Percentiles rank a stretch among this genome's conserved stretches.
phyloP scores from a whole-genome alignment of 1,140 invertebrate genomes.

The Drosophila bipectinata region DNA sequence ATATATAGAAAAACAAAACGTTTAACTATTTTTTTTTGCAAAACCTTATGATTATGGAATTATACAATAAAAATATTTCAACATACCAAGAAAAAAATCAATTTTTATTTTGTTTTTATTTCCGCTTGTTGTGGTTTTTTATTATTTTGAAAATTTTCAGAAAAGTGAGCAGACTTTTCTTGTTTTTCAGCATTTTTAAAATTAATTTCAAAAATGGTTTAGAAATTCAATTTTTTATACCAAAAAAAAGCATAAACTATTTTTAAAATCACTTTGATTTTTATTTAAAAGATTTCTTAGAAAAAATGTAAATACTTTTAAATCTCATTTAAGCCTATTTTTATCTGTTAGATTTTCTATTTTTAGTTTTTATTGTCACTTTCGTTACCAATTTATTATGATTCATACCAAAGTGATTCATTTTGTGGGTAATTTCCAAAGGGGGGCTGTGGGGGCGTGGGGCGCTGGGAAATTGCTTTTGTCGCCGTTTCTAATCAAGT shows the following conservation, averaged over 20 bases:
- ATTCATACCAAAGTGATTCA: constrained; percentile 41
- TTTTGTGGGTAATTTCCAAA: constrained; percentile 16
- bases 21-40: constrained; percentile 64
- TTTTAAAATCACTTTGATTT: no score
- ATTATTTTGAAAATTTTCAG: constrained; percentile 5
- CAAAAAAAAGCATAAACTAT: no score
- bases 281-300: no score
- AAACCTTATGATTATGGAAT: constrained; percentile 75
- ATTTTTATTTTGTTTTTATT: constrained; percentile 52
- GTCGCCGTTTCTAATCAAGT: constrained; percentile 72
- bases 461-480: constrained; percentile 51
- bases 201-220: no score
- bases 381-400: constrained; percentile 4
- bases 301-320: neutral
- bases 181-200: no score
- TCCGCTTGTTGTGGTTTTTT: constrained; percentile 6
- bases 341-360: neutral
- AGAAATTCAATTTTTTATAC: no score
- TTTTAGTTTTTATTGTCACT: constrained; percentile 7
- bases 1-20: constrained; percentile 45
- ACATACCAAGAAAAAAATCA: constrained; percentile 69
- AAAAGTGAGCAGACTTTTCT: neutral
- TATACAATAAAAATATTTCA: constrained; percentile 77
- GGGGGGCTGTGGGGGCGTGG: neutral
- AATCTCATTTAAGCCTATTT: constrained; percentile 13